Evolutionary conservation across 2,888 invertebrate genomes (phyloP).

Genomic region (Rotaria macrura): DNA sequence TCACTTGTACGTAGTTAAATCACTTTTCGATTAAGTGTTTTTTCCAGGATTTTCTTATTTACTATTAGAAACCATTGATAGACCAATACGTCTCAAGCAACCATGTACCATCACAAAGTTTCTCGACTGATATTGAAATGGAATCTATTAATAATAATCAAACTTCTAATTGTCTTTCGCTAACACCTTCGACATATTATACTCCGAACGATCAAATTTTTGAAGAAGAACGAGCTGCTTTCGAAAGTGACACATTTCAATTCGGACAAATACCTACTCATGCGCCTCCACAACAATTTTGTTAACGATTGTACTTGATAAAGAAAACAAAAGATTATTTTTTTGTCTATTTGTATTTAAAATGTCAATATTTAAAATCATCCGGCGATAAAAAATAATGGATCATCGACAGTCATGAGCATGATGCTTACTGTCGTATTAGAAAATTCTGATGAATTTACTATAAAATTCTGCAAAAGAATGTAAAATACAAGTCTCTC

Average conservation of each 20-base stretch:
- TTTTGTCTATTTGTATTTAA: background rate
- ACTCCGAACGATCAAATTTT: background rate
- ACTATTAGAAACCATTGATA: background rate
- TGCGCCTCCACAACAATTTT: background rate
- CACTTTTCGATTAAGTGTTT: background rate
- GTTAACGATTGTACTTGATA: background rate
- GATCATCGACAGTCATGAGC: too few relatives aligned
- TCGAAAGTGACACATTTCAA: background rate
- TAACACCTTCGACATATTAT: background rate
- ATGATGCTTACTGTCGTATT: too few relatives aligned
- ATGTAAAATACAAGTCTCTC: too few relatives aligned
- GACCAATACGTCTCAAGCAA: background rate
- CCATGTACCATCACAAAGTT: background rate
- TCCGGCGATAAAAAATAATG: too few relatives aligned
- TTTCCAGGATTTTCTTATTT: background rate
- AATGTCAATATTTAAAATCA: too few relatives aligned
- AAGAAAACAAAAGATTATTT: background rate
- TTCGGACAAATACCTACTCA: background rate
- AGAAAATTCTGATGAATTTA: too few relatives aligned
- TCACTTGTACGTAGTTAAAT: background rate
- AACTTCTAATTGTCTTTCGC: background rate
- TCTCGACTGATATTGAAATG: background rate
- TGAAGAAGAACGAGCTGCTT: background rate
- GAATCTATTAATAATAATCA: background rate
- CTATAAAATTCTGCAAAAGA: too few relatives aligned